A percentile compares a stretch with the other conserved stretches of the same genome.
Conservation (phyloP, 2,797 vertebrate species). For the Taenioides sp. region DNA sequence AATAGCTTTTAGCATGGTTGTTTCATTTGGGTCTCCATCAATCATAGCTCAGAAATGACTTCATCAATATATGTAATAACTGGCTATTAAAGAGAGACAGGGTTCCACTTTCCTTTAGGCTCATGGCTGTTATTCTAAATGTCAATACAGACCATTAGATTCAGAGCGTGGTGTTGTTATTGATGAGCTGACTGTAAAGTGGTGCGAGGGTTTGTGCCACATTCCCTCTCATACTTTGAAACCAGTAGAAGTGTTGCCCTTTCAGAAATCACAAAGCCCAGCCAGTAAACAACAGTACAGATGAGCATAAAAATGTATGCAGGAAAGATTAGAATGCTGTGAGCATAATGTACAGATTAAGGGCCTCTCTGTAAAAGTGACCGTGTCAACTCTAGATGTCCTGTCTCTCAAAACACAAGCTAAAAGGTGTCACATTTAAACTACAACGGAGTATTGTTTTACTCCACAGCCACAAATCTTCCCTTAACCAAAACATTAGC, state of each 20-base stretch:
- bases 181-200: constrained; percentile 3
- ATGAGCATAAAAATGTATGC: neutral
- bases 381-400: neutral
- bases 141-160: constrained; percentile 16
- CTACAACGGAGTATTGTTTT: no score
- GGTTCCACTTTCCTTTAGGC: neutral
- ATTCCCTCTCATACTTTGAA: constrained; percentile 6
- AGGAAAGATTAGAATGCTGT: neutral
- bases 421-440: neutral
- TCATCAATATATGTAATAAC: constrained; percentile 31
- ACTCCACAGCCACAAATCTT: no score
- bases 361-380: neutral
- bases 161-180: constrained; percentile 12
- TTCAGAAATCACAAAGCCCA: neutral
- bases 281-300: neutral
- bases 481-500: no score
- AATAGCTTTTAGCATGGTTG: constrained; percentile 2
- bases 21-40: constrained; percentile 3
- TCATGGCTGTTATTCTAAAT: constrained; percentile 25
- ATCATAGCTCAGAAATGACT: constrained; percentile 20
- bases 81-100: constrained; percentile 21
- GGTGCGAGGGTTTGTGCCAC: neutral
- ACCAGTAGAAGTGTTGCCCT: neutral
- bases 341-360: neutral
- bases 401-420: neutral